Evolutionary conservation across 1,140 invertebrate species (phyloP), one percentile per base, ranked within the genome.

Genomic region (Drosophila bocki): DNA sequence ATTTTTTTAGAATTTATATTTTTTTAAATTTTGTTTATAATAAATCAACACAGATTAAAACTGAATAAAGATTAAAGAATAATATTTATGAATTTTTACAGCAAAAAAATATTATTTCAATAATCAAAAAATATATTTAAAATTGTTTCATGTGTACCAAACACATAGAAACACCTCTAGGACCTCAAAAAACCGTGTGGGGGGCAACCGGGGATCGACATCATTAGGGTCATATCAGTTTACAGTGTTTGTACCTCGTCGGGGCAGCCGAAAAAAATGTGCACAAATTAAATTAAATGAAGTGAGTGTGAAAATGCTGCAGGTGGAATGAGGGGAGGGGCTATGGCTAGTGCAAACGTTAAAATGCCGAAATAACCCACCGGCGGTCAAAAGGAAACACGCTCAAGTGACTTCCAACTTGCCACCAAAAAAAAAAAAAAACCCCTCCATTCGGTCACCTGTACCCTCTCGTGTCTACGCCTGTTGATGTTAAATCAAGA

Each of bases 201-300:
- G 39, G 26, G 33, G 33, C 7, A 53, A 32, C 48, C 29, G 68
- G 29, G 64, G 64, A 69, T 81, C 47, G 56, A 50, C 77, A 81
- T 90, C 84, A 88, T 88, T 88, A 88, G 61, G 72, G 68, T 71
- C 62, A 63, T 88, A 88, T 88, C 84, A 90, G 77, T 69, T 78
- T 75, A 61, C 58, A 33, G 48, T 35, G 41, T 32, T 65, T 74
- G 62, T 77, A 29, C 22, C 69, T 47, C 61, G 63, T 44, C 75
- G 57, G 45, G 57, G 42, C 67, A 75, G 60, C 61, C 72, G 32
- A 88, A 81, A 74, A 88, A 88, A 78, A 78, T 80, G 81, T 88
- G 56, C 84, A 84, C 85, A 87, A 87, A 87, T 87, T 87, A 87
- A 87, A 88, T 87, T 87, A 87, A 87, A 88, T 88, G 84, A 88